These are phyloP conservation scores for Bucorvus abyssinicus DNA, from an alignment of 2,797 vertebrate species.

Conservation along the genomic window DNA sequence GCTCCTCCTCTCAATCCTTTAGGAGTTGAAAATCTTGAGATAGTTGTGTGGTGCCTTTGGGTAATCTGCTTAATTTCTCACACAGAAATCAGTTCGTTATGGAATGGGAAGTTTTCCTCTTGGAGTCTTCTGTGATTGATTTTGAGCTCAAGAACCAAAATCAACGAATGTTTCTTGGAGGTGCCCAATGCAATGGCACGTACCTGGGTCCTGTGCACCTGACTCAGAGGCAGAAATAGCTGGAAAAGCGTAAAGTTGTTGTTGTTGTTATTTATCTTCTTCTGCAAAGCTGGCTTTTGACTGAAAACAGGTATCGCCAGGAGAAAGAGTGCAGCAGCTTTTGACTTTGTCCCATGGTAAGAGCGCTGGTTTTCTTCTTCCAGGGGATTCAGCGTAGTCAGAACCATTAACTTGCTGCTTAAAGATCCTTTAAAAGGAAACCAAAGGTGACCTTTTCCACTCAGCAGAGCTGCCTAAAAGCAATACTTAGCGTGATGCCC, in stretches of 20 bases:
- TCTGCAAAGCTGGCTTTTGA: not conserved
- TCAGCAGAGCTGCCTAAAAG: not conserved
- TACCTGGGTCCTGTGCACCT: not conserved
- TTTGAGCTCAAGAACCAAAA: not conserved
- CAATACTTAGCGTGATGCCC: not conserved
- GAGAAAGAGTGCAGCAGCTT: not conserved
- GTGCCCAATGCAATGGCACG: not conserved
- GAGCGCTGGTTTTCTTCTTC: not conserved
- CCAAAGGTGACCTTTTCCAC: slow-evolving; percentile 5
- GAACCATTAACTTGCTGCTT: not conserved
- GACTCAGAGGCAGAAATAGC: not conserved
- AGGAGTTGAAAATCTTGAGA: not conserved
- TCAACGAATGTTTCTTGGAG: not conserved
- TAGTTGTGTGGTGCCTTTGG: not conserved
- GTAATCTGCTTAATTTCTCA: not conserved
- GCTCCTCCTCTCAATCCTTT: not conserved
- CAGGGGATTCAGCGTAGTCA: not conserved
- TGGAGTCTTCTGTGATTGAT: not conserved
- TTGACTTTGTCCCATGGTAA: not conserved
- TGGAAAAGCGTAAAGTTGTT: not conserved
- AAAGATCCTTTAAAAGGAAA: not conserved
- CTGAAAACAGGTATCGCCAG: not conserved
- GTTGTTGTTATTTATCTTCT: not conserved
- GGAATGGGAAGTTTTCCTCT: not conserved
- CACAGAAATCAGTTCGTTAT: not conserved